Base-by-base conservation (phyloP, 2,113 vertebrate genomes). In the Lamprotornis superbus region DNA sequence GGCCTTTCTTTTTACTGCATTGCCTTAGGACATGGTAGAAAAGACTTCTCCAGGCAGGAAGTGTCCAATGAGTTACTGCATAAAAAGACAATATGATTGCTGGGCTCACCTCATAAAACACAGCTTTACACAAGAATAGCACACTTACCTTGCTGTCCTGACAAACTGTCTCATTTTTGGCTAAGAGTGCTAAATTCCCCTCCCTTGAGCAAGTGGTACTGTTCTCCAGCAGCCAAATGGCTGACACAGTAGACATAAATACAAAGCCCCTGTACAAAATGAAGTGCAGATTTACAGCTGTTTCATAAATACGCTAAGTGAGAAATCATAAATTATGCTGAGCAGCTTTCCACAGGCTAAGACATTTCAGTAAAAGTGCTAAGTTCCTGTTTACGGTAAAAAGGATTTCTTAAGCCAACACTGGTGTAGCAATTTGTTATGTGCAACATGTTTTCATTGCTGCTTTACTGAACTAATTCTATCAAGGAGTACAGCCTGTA, bases 351-450 rank as follows among this genome's bases (percentile, higher is more conserved):
- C 71, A 52, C 60, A 81, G 68, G 47, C 55, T 71, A 59, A 90
- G 60, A 83, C n/a, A 55, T 83, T 86, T 80, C 85, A 67, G 35
- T 64, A 89, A 50, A 89, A 40, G 21, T 35, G 33, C 44, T 52
- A 83, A 81, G 68, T 92, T 95, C 68, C 80, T 90, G 42, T 93
- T 97, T 81, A 91, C 22, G 16, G 31, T 35, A 50, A 8, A 70
- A 89, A 81, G 22, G 47, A 75, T 78, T 93, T 90, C 94, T 79
- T 55, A 87, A 93, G 53, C 53, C 52, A 60, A 55, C 46, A 65
- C 35, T 21, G 23, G 18, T 89, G 73, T 71, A 94, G 83, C 63
- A 89, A 87, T 89, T 80, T 87, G 27, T 82, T 89, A 37, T 7
- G 14, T 56, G 56, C 65, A 92, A 89, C 46, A 39, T 3, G 6